These are phyloP conservation scores for Montipora capitata DNA, from an alignment of 92 coral and sea anemone genomes.

Conservation along the genomic window DNA sequence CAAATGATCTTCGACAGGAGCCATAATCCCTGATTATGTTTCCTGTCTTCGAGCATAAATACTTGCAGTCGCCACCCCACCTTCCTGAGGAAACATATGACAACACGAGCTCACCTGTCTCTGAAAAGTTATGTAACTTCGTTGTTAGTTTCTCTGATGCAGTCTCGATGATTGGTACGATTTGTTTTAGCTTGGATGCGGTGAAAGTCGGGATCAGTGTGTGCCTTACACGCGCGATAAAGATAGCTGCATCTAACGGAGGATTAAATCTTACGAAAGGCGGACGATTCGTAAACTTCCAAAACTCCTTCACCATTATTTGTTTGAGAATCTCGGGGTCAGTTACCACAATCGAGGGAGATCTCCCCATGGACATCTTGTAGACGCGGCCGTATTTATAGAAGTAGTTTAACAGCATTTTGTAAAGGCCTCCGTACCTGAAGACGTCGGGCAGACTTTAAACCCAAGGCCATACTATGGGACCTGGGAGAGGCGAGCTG, in stretches of 20 bases:
- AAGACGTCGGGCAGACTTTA: constrained; percentile 56
- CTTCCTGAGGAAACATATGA: too few species aligned
- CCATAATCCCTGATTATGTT: too few species aligned
- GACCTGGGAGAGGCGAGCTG: constrained; percentile 68
- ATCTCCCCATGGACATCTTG: constrained; percentile 67
- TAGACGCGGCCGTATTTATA: constrained; percentile 78
- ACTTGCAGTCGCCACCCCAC: too few species aligned
- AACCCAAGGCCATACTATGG: constrained; percentile 82
- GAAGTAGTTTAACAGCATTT: constrained; percentile 73
- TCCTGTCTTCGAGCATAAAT: too few species aligned
- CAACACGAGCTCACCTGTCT: constrained; percentile 72
- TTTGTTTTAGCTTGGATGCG: constrained; percentile 76
- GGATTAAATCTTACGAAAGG: constrained; percentile 67
- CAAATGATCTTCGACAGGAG: too few species aligned
- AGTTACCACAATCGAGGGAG: constrained; percentile 53
- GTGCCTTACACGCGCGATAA: constrained; percentile 71
- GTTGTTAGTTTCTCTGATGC: constrained; percentile 53
- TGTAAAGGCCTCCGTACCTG: constrained; percentile 81
- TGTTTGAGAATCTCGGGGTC: constrained; percentile 87
- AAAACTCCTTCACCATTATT: constrained; percentile 75
- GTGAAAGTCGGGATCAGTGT: constrained; percentile 85
- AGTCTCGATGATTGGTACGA: constrained; percentile 76
- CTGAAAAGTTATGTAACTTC: constrained; percentile 68
- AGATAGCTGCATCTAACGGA: constrained; percentile 58
- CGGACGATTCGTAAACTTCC: constrained; percentile 85